phyloP scores from a whole-genome alignment of 2,797 vertebrate species.

The Aselliscus stoliczkanus region DNA sequence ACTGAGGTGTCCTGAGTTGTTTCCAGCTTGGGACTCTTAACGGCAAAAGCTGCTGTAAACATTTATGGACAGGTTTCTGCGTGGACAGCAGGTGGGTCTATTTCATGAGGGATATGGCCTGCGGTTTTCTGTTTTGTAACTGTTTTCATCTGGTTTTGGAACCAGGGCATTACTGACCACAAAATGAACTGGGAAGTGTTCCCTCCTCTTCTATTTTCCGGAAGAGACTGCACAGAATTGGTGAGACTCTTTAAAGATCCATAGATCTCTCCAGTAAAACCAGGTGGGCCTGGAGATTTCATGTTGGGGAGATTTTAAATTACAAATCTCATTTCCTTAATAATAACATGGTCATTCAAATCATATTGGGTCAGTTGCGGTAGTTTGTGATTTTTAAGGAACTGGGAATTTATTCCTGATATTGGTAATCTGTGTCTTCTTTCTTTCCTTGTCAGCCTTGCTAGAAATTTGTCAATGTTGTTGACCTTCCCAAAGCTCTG shows the following conservation, averaged over 20 bases:
- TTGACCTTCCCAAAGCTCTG: not conserved
- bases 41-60: rapidly evolving
- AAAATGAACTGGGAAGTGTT: not conserved
- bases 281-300: not conserved
- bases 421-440: not conserved
- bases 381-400: not conserved
- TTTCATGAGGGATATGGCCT: rapidly evolving
- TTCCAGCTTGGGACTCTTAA: not conserved
- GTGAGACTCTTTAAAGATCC: not conserved
- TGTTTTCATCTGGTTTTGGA: not conserved
- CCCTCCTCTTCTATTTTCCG: not conserved
- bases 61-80: rapidly evolving
- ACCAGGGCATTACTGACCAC: not conserved
- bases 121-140: no score
- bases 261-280: not conserved
- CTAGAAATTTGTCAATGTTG: not conserved
- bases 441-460: no score
- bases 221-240: not conserved
- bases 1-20: not conserved
- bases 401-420: not conserved
- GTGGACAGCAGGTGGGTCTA: rapidly evolving
- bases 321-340: not conserved
- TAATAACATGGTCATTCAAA: no score
- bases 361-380: rapidly evolving
- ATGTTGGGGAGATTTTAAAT: not conserved